Percentiles rank a stretch among this genome's conserved stretches.
Conservation (phyloP, 2,888 invertebrate genomes). For the Volucella zonaria region DNA sequence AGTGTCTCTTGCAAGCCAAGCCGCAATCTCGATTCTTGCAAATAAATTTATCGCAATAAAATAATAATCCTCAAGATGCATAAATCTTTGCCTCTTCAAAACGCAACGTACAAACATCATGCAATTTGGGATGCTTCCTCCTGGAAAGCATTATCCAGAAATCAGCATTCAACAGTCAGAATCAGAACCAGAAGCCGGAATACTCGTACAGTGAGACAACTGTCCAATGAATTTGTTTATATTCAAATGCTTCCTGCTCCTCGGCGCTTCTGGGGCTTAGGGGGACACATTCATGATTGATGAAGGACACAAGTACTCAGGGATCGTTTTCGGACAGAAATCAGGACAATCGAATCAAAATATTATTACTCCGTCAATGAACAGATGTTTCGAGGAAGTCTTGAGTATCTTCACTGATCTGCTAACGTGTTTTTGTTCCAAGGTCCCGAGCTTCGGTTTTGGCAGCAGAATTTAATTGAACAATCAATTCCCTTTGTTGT, state of each 20-base stretch:
- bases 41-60: slow-evolving; percentile 73
- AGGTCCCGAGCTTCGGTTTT: slow-evolving; percentile 25
- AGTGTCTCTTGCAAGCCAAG: background rate
- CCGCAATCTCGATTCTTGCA: slow-evolving; percentile 64
- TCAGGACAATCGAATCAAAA: slow-evolving; percentile 72
- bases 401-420: background rate
- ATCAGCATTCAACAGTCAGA: too few relatives aligned
- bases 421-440: slow-evolving; percentile 1
- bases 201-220: background rate
- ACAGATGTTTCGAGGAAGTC: slow-evolving; percentile 62
- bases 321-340: slow-evolving; percentile 35
- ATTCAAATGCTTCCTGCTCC: slow-evolving; percentile 63
- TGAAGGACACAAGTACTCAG: slow-evolving; percentile 53
- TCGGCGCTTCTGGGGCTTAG: background rate
- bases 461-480: slow-evolving; percentile 65
- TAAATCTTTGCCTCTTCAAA: slow-evolving; percentile 67
- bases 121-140: slow-evolving; percentile 54
- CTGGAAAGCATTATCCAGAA: too few relatives aligned
- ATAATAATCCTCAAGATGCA: slow-evolving; percentile 72
- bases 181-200: background rate
- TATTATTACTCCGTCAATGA: slow-evolving; percentile 65
- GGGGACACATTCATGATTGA: slow-evolving; percentile 58
- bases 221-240: slow-evolving; percentile 61
- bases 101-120: slow-evolving; percentile 56
- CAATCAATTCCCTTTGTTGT: slow-evolving; percentile 68